Evolutionary conservation across 2,888 invertebrate species (phyloP).

Genomic region (Nephrotoma appendiculata): DNA sequence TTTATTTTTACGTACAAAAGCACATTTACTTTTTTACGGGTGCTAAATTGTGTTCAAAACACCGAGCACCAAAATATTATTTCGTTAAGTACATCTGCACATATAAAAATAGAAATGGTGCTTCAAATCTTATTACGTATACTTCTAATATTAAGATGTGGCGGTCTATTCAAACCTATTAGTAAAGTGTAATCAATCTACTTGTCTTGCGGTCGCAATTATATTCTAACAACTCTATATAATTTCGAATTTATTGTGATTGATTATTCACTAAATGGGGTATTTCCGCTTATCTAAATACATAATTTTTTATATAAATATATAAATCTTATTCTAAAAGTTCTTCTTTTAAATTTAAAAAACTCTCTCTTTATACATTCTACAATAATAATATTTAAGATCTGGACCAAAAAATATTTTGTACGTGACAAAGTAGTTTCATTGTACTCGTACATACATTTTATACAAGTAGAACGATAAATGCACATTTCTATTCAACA

Average conservation of each 20-base stretch:
- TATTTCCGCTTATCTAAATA: not conserved
- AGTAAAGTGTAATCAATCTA: not conserved
- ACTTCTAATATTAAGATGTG: not conserved
- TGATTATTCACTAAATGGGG: not conserved
- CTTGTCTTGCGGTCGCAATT: not conserved
- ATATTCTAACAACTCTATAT: not conserved
- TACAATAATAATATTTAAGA: not conserved
- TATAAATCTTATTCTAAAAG: not conserved
- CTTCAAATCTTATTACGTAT: not conserved
- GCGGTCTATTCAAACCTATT: not conserved
- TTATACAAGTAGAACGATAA: not conserved
- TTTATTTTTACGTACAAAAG: not conserved
- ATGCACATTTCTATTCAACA: not conserved
- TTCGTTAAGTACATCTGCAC: too few relatives aligned
- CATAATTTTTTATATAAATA: not conserved
- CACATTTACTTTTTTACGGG: not conserved
- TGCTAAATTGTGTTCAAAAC: too few relatives aligned
- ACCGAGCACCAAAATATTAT: too few relatives aligned
- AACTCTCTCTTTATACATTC: too few relatives aligned
- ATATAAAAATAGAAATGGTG: too few relatives aligned
- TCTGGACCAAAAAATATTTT: not conserved
- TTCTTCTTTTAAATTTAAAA: not conserved
- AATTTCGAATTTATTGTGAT: not conserved
- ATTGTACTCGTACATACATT: not conserved
- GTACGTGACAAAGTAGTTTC: not conserved